These are phyloP conservation scores for Caenorhabditis sulstoni DNA, from an alignment of 2,888 invertebrate genomes.

Conservation along the genomic window DNA sequence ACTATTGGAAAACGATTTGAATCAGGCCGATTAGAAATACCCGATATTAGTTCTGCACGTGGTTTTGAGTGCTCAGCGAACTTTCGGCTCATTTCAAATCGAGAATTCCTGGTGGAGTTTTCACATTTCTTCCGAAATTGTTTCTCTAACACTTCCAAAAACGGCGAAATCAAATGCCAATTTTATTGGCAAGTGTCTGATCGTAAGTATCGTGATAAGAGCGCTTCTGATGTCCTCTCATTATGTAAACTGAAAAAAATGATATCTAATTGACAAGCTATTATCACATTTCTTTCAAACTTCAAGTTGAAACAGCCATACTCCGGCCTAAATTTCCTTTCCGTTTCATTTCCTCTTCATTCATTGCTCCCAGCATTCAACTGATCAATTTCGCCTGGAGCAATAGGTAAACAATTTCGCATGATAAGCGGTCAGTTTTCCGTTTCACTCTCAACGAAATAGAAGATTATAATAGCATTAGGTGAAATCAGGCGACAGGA, in stretches of 20 bases:
- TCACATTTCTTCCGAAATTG: no score
- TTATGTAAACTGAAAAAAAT: not conserved
- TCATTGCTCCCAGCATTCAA: not conserved
- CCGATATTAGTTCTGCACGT: conserved; percentile 18
- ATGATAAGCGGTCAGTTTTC: not conserved
- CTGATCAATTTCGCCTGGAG: not conserved
- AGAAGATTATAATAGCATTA: not conserved
- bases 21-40: conserved; percentile 13
- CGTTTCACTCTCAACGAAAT: not conserved
- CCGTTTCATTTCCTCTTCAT: conserved; percentile 4
- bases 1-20: conserved; percentile 12
- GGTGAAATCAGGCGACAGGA: no score
- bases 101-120: no score
- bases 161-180: no score
- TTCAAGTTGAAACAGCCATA: not conserved
- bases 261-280: conserved; percentile 6
- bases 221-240: no score
- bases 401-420: not conserved
- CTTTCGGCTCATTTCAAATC: not conserved
- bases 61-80: conserved; percentile 3
- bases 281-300: not conserved
- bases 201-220: no score
- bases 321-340: not conserved
- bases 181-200: no score
- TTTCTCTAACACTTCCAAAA: no score